Evolutionary conservation across 2,113 vertebrate genomes (phyloP).

Genomic region (Megalops atlanticus): DNA sequence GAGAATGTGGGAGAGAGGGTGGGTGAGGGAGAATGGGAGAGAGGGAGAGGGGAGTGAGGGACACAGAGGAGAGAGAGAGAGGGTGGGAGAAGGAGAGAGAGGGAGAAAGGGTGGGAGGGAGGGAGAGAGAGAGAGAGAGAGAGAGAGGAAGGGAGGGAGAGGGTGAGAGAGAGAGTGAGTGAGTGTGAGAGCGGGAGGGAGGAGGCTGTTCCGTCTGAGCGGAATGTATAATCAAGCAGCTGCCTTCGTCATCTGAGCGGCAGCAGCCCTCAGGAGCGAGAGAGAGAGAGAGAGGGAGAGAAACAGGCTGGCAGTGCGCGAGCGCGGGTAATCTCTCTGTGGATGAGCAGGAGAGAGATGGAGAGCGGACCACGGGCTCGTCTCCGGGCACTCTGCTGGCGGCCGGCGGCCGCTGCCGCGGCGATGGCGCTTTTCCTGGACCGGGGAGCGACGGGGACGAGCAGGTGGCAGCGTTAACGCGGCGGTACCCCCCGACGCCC

Average conservation of each 20-base stretch:
- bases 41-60: neutral
- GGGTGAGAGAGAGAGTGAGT: conserved; percentile 45
- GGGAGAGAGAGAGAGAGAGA: neutral
- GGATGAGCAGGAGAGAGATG: neutral
- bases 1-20: neutral
- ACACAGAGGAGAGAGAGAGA: too few relatives aligned
- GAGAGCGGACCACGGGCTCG: neutral
- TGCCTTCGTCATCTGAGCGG: conserved; percentile 85
- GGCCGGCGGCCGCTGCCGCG: conserved; percentile 51
- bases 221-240: conserved; percentile 87
- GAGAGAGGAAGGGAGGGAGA: neutral
- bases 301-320: too few relatives aligned
- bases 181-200: conserved; percentile 40
- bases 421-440: conserved; percentile 48
- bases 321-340: conserved; percentile 19
- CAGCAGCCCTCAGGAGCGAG: conserved; percentile 61
- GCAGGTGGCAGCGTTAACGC: conserved; percentile 62
- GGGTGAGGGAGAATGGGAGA: neutral
- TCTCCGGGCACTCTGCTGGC: conserved; percentile 35
- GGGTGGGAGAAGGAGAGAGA: conserved; percentile 8
- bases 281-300: too few relatives aligned
- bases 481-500: conserved; percentile 56
- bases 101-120: neutral
- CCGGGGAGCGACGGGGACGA: conserved; percentile 64
- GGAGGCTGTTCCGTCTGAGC: conserved; percentile 76